Evolutionary conservation across 2,797 vertebrate species (phyloP).

Genomic region (Lepus oiostolus): DNA sequence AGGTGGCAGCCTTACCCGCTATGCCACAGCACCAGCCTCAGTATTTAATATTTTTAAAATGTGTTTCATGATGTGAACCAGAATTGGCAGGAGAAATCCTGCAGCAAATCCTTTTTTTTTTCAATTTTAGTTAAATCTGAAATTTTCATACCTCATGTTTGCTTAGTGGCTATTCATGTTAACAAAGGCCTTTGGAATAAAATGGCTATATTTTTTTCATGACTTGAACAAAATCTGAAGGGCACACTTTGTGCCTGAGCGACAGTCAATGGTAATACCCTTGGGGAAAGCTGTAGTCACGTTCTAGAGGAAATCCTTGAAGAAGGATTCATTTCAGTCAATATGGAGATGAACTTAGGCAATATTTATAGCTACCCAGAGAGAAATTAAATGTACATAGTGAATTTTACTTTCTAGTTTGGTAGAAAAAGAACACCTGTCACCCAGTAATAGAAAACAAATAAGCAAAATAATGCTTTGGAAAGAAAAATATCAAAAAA

Average conservation of each 20-base stretch:
- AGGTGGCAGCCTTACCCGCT: no score
- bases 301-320: slow-evolving; percentile 12
- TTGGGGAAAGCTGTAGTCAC: not conserved
- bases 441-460: slow-evolving; percentile 22
- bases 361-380: not conserved
- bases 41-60: not conserved
- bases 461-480: not conserved
- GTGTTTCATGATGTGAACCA: slow-evolving; percentile 2
- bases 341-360: not conserved
- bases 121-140: slow-evolving; percentile 36
- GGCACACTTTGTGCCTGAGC: not conserved
- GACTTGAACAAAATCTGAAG: not conserved
- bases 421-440: slow-evolving; percentile 2
- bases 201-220: not conserved
- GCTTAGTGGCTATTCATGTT: not conserved
- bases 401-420: slow-evolving; percentile 15
- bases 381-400: slow-evolving; percentile 2
- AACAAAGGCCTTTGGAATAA: not conserved
- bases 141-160: not conserved
- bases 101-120: not conserved
- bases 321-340: not conserved
- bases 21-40: no score
- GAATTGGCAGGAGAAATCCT: not conserved
- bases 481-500: not conserved
- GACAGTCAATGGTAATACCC: not conserved